These are phyloP conservation scores for Nesoenas mayeri DNA, from an alignment of 2,113 vertebrate genomes.

Conservation along the genomic window DNA sequence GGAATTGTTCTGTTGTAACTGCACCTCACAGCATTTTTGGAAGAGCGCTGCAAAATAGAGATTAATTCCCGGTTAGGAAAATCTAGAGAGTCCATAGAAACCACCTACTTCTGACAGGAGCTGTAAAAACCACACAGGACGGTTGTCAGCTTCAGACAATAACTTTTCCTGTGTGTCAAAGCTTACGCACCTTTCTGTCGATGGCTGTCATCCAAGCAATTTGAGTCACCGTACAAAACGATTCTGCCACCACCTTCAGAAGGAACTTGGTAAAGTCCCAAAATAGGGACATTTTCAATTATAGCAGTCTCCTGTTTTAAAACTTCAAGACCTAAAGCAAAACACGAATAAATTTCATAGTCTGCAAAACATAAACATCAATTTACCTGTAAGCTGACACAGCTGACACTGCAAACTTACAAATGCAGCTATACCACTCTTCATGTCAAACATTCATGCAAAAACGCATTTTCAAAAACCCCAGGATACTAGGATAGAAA, in stretches of 20 bases:
- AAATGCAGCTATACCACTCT: not conserved
- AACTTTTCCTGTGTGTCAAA: fast-evolving
- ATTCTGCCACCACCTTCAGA: constrained; percentile 91
- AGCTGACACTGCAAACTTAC: not conserved
- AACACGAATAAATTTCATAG: not conserved
- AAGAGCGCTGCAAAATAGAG: not conserved
- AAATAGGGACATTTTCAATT: constrained; percentile 90
- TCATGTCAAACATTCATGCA: not conserved
- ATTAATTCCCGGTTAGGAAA: not conserved
- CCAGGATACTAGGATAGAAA: not conserved
- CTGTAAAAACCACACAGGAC: not conserved
- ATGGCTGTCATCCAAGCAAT: constrained; percentile 97
- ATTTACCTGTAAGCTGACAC: not conserved
- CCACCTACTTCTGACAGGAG: not conserved
- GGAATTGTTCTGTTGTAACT: not conserved
- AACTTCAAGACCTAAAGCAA: constrained; percentile 88
- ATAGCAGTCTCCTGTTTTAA: constrained; percentile 93
- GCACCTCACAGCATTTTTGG: not conserved
- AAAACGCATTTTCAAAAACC: not conserved
- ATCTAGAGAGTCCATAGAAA: not conserved
- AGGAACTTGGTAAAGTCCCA: constrained; percentile 93
- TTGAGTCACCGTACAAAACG: constrained; percentile 94
- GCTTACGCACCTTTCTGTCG: constrained; percentile 89
- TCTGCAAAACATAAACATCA: not conserved
- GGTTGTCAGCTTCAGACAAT: not conserved